Evolutionary conservation across 2,888 invertebrate genomes (phyloP).

Genomic region (Trichacis sp.): DNA sequence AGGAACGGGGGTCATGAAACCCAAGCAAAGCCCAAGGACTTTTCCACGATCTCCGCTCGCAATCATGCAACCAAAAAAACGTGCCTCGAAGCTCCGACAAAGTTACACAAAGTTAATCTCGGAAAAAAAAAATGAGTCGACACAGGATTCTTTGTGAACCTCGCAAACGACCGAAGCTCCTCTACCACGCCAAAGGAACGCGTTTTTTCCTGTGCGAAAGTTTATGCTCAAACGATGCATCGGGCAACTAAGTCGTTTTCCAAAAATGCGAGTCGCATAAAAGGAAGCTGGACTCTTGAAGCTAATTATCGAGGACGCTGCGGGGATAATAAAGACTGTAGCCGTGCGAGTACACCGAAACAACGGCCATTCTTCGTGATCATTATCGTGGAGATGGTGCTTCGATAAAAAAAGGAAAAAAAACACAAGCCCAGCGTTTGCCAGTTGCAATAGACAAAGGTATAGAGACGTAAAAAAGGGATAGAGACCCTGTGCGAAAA

Average conservation of each 20-base stretch:
- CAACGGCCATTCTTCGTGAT: not conserved
- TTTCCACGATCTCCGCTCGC: not conserved
- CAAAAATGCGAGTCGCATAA: too few relatives aligned
- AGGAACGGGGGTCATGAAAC: conserved; percentile 65
- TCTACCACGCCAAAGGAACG: not conserved
- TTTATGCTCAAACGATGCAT: not conserved
- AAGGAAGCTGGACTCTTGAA: not conserved
- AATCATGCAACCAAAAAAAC: not conserved
- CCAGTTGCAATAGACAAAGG: conserved; percentile 28
- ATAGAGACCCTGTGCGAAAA: conserved; percentile 34
- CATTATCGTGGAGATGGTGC: not conserved
- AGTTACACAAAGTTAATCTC: not conserved
- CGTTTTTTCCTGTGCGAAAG: not conserved
- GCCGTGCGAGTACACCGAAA: too few relatives aligned
- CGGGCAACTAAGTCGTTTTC: too few relatives aligned
- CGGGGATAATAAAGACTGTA: too few relatives aligned
- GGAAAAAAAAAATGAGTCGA: too few relatives aligned
- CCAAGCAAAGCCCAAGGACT: conserved; percentile 66
- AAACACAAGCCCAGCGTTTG: conserved; percentile 10
- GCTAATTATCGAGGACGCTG: not conserved
- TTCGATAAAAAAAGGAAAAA: not conserved
- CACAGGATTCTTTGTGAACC: too few relatives aligned
- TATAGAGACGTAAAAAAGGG: conserved; percentile 27
- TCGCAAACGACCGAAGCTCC: not conserved
- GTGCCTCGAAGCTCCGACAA: conserved; percentile 5